Base-by-base conservation (phyloP, 2,797 vertebrate species). In the Acanthis flammea region DNA sequence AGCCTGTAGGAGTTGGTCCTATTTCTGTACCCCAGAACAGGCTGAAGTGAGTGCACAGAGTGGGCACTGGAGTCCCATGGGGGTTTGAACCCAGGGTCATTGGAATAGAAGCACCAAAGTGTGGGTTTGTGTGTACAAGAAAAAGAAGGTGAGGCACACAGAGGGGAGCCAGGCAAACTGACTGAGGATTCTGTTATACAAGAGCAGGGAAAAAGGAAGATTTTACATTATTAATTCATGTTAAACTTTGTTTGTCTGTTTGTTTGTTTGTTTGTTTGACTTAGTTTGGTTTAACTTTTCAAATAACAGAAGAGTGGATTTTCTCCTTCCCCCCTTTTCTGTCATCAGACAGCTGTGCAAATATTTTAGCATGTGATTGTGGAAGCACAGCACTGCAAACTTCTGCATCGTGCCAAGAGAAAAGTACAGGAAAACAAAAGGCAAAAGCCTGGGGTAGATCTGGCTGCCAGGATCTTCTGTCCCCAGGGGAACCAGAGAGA, bases 321-420 rank as follows among this genome's bases (percentile, higher is more conserved):
- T 85, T 74, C 39, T 96, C 63, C 67, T 71, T 80, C 21, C 48
- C 60, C 51, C 37, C 24, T 76, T 86, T 73, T 92, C 78, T 90
- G 50, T 51, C 94, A 74, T 61, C 76, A 82, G 55, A 76, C 97
- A 98, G 96, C 97, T 97, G 97, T 96, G 91, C 94, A 97, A 97
- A 98, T 97, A 96, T 93, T 90, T 92, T 67, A 92, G 92, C 97
- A 90, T 61, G 91, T 92, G 97, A 96, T 61, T 90, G 81, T 89
- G 86, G 93, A 90, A 96, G 83, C 92, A 95, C 70, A 96, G 91
- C 86, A 84, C 91, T 88, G 93, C 96, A 95, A 96, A 95, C 75
- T 84, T 96, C 90, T 92, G 77, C 75, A 18, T 23, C 48, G 73
- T 95, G 96, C 96, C 96, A 97, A 93, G 94, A 94, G 90, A 86